Percentiles rank a stretch among this genome's conserved stretches.
Conservation (phyloP, 2,888 invertebrate genomes). For the Eulithis testata region DNA sequence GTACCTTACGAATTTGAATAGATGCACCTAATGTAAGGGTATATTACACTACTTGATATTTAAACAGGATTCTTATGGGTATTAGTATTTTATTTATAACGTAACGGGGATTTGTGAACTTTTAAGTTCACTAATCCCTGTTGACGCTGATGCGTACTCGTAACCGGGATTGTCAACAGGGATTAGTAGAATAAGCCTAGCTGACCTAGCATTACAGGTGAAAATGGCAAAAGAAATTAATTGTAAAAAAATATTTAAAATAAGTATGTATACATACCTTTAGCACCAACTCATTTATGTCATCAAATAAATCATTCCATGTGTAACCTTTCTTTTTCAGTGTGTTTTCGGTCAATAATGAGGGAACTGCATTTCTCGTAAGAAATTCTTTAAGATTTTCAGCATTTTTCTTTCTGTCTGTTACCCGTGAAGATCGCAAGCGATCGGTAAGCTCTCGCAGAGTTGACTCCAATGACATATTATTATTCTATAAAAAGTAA, state of each 20-base stretch:
- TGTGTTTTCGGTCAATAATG: slow-evolving; percentile 68
- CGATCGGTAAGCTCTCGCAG: slow-evolving; percentile 65
- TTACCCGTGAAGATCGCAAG: slow-evolving; percentile 66
- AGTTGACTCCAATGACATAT: slow-evolving; percentile 69
- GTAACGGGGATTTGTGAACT: too few relatives aligned
- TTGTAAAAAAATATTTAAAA: neutral
- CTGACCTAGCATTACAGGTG: too few relatives aligned
- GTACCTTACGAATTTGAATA: too few relatives aligned
- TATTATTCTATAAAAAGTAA: slow-evolving; percentile 3
- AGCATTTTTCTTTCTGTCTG: slow-evolving; percentile 77
- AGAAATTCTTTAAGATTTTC: slow-evolving; percentile 73
- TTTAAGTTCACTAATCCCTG: too few relatives aligned
- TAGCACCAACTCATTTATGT: slow-evolving; percentile 71
- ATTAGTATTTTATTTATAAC: too few relatives aligned
- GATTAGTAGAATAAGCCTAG: too few relatives aligned
- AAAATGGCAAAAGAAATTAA: neutral
- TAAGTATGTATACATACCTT: slow-evolving; percentile 56
- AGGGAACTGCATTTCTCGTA: slow-evolving; percentile 67
- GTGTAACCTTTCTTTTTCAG: slow-evolving; percentile 62
- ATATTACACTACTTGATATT: too few relatives aligned
- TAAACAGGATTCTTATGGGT: too few relatives aligned
- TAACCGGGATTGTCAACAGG: too few relatives aligned
- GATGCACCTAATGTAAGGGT: too few relatives aligned
- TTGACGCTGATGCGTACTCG: too few relatives aligned
- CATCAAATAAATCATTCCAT: slow-evolving; percentile 76